Conservation (phyloP, 2,113 vertebrate genomes). For the Rattus norvegicus region GRCr8 NC_086028.1:19513501-19514000, state of each 20-base stretch:
- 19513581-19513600: no score
- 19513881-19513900: background rate
- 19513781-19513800: background rate
- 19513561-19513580: background rate
- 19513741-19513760: conserved; percentile 24
- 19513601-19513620: accelerated
- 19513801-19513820: background rate
- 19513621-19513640: background rate
- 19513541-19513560: no score
- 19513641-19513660: conserved; percentile 13
- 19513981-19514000: background rate
- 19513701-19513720: conserved; percentile 21
- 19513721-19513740: background rate
- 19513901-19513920: background rate
- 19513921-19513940: background rate
- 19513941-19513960: no score
- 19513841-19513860: background rate
- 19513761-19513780: conserved; percentile 49
- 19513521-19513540: no score
- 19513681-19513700: background rate
- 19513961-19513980: background rate
- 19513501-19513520: no score
- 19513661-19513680: background rate
- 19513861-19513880: background rate
- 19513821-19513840: background rate